Conservation (phyloP, 2,888 invertebrate genomes). For the Phaonia tiefii region DNA sequence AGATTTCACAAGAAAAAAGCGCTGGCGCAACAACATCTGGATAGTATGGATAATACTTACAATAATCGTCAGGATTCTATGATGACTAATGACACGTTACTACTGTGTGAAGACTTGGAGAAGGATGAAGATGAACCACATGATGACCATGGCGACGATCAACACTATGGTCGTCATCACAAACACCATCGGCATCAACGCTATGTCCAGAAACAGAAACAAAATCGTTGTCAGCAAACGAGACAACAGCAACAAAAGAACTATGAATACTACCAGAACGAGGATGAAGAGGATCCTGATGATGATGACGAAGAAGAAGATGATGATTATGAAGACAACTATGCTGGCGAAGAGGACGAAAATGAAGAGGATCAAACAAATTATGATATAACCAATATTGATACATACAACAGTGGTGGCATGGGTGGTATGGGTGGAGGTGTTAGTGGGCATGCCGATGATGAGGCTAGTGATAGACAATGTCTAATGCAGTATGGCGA, state of each 20-base stretch:
- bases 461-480: constrained; percentile 74
- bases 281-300: constrained; percentile 65
- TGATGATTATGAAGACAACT: constrained; percentile 73
- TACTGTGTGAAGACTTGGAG: constrained; percentile 78
- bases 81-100: constrained; percentile 77
- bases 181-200: constrained; percentile 70
- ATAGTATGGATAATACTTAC: constrained; percentile 78
- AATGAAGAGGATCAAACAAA: constrained; percentile 78
- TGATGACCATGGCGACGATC: constrained; percentile 66
- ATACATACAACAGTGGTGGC: constrained; percentile 76
- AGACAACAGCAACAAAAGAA: constrained; percentile 68
- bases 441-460: constrained; percentile 70
- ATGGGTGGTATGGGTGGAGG: constrained; percentile 53
- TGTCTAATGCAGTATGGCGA: constrained; percentile 70
- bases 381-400: constrained; percentile 78
- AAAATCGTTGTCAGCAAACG: constrained; percentile 59
- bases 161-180: constrained; percentile 63
- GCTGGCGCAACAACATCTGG: constrained; percentile 73
- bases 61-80: constrained; percentile 78
- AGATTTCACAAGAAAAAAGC: constrained; percentile 66
- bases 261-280: constrained; percentile 74
- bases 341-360: constrained; percentile 70
- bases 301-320: constrained; percentile 72
- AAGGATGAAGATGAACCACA: constrained; percentile 73
- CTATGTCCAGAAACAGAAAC: constrained; percentile 40